Conservation (phyloP, 2,113 vertebrate genomes). For the Progne subis region DNA sequence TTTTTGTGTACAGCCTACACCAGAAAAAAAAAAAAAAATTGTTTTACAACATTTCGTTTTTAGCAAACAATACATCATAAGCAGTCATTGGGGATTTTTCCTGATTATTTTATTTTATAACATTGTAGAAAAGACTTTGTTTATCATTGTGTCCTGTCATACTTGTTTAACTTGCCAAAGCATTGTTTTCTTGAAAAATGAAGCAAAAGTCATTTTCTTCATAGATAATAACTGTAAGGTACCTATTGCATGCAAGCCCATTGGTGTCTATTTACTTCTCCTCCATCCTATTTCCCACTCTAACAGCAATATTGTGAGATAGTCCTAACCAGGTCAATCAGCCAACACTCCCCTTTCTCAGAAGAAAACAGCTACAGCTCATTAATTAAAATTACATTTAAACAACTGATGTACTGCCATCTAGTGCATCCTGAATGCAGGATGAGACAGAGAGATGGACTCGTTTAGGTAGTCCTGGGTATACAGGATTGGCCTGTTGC, state of each 20-base stretch:
- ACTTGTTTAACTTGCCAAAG: background rate
- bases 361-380: background rate
- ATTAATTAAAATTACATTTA: background rate
- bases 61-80: background rate
- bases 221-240: background rate
- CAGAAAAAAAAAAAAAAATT: background rate
- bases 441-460: background rate
- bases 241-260: background rate
- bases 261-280: background rate
- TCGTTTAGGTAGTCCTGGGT: background rate
- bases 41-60: background rate
- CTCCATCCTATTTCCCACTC: background rate
- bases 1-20: background rate
- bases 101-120: background rate
- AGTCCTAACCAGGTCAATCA: background rate
- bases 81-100: background rate
- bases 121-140: background rate
- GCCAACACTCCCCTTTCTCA: background rate
- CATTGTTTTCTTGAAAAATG: background rate
- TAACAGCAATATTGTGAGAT: background rate
- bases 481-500: background rate
- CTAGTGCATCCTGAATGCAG: constrained; percentile 1
- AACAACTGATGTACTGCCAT: background rate
- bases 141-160: background rate
- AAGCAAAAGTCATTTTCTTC: background rate